phyloP scores from a whole-genome alignment of 2,888 invertebrate species.

The Anaspis maculata region DNA sequence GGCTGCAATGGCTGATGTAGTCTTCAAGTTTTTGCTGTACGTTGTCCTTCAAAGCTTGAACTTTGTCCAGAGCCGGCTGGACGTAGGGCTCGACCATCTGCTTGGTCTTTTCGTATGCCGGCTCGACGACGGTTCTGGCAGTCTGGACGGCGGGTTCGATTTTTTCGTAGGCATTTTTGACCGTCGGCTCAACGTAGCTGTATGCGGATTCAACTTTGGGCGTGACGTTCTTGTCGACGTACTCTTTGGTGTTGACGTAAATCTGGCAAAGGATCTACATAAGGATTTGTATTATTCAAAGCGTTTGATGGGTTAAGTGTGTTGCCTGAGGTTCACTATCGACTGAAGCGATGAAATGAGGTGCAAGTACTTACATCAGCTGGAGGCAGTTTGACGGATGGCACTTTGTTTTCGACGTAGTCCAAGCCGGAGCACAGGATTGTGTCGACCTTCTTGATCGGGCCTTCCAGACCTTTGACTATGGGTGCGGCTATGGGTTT shows the following conservation, averaged over 20 bases:
- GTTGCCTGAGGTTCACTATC: too few relatives aligned
- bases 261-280: conserved; percentile 39
- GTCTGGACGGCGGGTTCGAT: conserved; percentile 27
- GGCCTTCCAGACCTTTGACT: conserved; percentile 46
- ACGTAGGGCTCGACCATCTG: conserved; percentile 23
- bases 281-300: conserved; percentile 17
- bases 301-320: conserved; percentile 6
- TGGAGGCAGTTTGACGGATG: conserved; percentile 49
- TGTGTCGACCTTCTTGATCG: conserved; percentile 47
- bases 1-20: too few relatives aligned
- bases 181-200: conserved; percentile 29
- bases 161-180: conserved; percentile 27
- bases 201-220: conserved; percentile 26
- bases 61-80: conserved; percentile 4
- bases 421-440: conserved; percentile 49
- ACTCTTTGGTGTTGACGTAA: conserved; percentile 39
- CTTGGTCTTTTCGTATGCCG: conserved; percentile 25
- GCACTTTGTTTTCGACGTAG: conserved; percentile 48
- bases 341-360: conserved; percentile 6
- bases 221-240: conserved; percentile 32
- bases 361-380: conserved; percentile 39
- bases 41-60: conserved; percentile 29
- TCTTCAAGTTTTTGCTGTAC: conserved; percentile 32
- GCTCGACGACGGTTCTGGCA: conserved; percentile 24
- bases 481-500: conserved; percentile 45